phyloP scores from a whole-genome alignment of 2,797 vertebrate species.

The Mormyrus hasselquistii region DNA sequence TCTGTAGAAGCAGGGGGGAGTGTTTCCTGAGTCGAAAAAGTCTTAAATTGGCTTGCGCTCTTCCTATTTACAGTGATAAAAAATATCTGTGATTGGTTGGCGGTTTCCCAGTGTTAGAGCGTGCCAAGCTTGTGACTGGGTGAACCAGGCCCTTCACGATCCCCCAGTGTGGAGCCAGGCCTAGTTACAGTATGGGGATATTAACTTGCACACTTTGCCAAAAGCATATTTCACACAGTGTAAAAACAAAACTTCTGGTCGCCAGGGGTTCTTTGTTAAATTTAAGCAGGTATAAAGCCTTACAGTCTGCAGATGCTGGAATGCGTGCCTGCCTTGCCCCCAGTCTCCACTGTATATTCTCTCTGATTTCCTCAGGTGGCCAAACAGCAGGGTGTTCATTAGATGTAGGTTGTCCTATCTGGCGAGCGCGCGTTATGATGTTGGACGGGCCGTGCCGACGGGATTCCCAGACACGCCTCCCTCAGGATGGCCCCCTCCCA shows the following conservation, averaged over 20 bases:
- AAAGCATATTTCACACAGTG: not conserved
- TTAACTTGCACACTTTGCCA: not conserved
- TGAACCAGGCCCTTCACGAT: not conserved
- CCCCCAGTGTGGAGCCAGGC: not conserved
- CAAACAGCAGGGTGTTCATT: not conserved
- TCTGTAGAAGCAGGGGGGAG: not conserved
- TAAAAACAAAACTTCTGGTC: not conserved
- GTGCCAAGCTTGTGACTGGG: not conserved
- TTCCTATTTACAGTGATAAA: not conserved
- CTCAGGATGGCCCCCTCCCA: not conserved
- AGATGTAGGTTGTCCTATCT: not conserved
- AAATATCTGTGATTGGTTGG: not conserved
- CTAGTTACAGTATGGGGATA: not conserved
- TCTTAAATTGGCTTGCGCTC: not conserved
- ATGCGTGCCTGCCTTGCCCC: not conserved
- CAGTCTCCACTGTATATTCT: not conserved
- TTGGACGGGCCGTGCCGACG: not conserved
- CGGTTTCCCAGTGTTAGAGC: not conserved
- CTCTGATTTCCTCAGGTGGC: not conserved
- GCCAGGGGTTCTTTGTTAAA: not conserved
- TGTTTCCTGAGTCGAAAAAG: not conserved
- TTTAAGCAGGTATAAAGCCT: not conserved
- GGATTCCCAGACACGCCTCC: not conserved
- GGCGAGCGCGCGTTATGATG: not conserved
- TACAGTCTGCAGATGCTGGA: not conserved